Evolutionary conservation across 2,797 vertebrate species (phyloP).

Genomic region (Pangasius mekongensis): DNA sequence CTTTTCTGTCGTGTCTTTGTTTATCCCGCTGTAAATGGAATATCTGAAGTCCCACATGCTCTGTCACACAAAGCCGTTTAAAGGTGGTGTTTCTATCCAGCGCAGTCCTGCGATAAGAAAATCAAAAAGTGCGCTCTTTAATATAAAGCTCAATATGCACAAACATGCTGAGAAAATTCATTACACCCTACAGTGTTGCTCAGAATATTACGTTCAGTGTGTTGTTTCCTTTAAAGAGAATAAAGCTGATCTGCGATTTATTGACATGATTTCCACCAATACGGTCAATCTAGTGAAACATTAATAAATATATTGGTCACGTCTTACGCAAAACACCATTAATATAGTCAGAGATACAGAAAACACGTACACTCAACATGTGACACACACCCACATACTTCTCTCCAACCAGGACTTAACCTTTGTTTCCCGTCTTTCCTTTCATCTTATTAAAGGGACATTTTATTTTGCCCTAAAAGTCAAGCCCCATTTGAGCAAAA

Average conservation of each 20-base stretch:
- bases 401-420: neutral
- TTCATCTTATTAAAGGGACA: conserved; percentile 68
- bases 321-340: neutral
- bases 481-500: conserved; percentile 64
- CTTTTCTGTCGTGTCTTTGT: conserved; percentile 52
- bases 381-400: neutral
- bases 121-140: neutral
- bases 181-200: neutral
- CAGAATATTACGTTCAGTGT: neutral
- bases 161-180: neutral
- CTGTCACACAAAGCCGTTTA: neutral
- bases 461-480: conserved; percentile 73
- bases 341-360: neutral
- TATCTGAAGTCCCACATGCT: conserved; percentile 54
- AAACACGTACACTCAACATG: neutral
- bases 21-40: conserved; percentile 67
- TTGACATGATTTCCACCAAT: neutral
- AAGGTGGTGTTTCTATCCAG: neutral
- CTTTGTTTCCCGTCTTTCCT: conserved; percentile 44
- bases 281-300: neutral
- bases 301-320: neutral
- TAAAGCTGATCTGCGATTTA: neutral
- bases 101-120: neutral
- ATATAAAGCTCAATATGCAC: neutral
- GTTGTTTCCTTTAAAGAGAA: neutral